Conservation (phyloP, 92 coral and sea anemone genomes). For the Parazoanthus swiftii region DNA sequence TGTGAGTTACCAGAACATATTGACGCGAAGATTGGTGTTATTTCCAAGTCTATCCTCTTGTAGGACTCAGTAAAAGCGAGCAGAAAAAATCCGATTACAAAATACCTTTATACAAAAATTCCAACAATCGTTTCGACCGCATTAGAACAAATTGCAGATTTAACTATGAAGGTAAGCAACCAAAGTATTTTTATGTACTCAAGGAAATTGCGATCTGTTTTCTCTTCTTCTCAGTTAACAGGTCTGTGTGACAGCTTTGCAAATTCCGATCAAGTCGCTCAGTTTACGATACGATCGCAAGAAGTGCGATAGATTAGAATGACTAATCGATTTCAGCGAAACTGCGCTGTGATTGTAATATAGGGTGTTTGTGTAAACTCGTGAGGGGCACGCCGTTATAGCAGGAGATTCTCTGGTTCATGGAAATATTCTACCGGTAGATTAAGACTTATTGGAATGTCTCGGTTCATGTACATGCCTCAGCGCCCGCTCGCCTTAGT, state of each 20-base stretch:
- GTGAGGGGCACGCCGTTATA: neutral
- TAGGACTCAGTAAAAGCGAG: constrained; percentile 3
- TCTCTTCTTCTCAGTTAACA: neutral
- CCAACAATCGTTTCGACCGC: neutral
- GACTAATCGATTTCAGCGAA: neutral
- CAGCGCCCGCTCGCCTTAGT: constrained; percentile 27
- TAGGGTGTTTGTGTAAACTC: neutral
- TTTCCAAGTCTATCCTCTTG: neutral
- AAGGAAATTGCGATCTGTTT: constrained; percentile 17
- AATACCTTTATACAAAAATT: constrained; percentile 3
- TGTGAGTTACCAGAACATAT: neutral
- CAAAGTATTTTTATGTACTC: constrained; percentile 17
- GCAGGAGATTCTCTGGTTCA: neutral
- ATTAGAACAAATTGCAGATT: neutral
- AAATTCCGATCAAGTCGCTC: constrained; percentile 38
- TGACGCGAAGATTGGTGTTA: constrained; percentile 3
- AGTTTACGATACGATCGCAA: neutral
- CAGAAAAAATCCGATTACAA: constrained; percentile 7
- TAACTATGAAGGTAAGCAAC: neutral
- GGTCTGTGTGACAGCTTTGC: constrained; percentile 37
- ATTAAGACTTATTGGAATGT: constrained; percentile 17
- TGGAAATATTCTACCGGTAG: neutral
- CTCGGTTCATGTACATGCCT: constrained; percentile 22
- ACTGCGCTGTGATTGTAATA: neutral
- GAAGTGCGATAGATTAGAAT: neutral